A percentile compares a stretch with the other conserved stretches of the same genome.
Evolutionary conservation across 2,888 invertebrate species (phyloP).

Genomic region (Melieria crassipennis): DNA sequence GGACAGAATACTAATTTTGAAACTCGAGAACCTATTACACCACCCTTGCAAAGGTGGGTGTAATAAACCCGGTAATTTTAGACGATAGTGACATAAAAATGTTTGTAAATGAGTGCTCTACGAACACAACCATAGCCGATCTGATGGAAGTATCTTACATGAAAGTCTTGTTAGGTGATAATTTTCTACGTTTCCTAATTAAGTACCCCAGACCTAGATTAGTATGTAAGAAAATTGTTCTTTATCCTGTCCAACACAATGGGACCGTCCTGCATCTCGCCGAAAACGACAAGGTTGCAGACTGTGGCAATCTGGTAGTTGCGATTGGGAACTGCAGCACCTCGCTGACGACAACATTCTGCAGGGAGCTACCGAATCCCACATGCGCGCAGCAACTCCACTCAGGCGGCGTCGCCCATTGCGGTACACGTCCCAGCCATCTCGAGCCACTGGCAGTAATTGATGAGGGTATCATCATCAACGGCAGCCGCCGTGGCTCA

Average conservation of each 20-base stretch:
- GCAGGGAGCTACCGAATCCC: not conserved
- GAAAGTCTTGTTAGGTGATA: conserved; percentile 23
- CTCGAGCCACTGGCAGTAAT: conserved; percentile 19
- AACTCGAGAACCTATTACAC: not conserved
- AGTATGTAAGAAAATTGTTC: conserved; percentile 27
- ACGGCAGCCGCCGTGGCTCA: no score
- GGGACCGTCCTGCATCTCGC: conserved; percentile 17
- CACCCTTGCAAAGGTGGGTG: conserved; percentile 18
- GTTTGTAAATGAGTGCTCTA: conserved; percentile 24
- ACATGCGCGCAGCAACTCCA: conserved; percentile 18
- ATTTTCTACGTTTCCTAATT: conserved; percentile 28
- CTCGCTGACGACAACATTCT: conserved; percentile 24
- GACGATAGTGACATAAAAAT: conserved; percentile 12
- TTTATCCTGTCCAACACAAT: conserved; percentile 29
- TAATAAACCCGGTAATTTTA: conserved; percentile 15
- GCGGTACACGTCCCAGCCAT: conserved; percentile 27
- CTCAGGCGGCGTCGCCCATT: conserved; percentile 23
- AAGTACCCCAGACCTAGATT: conserved; percentile 25
- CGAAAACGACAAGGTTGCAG: conserved; percentile 16
- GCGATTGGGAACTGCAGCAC: conserved; percentile 22
- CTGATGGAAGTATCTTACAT: conserved; percentile 32
- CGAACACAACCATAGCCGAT: conserved; percentile 33
- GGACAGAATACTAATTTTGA: not conserved
- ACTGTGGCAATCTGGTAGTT: conserved; percentile 14
- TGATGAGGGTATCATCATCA: conserved; percentile 10